phyloP scores from a whole-genome alignment of 2,113 vertebrate species.

The Bos javanicus region DNA sequence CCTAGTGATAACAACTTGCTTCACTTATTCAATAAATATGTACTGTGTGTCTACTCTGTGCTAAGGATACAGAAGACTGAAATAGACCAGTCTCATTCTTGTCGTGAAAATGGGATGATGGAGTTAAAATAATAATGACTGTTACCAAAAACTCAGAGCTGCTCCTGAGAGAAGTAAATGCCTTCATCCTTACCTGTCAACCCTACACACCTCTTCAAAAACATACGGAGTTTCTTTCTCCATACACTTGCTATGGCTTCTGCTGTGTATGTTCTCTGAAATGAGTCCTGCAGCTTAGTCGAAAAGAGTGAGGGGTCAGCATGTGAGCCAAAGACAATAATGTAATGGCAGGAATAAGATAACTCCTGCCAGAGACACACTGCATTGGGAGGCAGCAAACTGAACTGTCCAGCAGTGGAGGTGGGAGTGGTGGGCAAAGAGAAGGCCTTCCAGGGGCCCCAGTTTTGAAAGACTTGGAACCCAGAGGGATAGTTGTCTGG shows the following conservation, averaged over 20 bases:
- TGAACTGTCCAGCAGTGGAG: background rate
- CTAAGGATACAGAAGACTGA: background rate
- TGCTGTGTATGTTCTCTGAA: background rate
- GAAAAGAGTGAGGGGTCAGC: background rate
- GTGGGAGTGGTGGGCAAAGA: no score
- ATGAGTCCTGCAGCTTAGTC: background rate
- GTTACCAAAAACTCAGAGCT: background rate
- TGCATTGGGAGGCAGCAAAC: background rate
- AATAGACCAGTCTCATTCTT: background rate
- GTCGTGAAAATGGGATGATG: background rate
- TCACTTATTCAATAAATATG: background rate
- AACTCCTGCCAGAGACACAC: background rate
- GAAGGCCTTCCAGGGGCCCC: background rate
- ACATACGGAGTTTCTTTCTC: background rate
- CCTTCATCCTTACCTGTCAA: background rate
- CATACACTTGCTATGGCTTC: background rate
- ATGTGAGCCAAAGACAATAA: background rate
- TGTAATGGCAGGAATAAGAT: background rate
- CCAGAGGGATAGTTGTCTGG: background rate
- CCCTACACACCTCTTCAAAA: background rate
- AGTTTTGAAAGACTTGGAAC: background rate
- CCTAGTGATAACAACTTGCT: background rate
- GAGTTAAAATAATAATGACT: background rate
- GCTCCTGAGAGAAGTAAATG: background rate
- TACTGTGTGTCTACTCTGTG: background rate